Base-by-base conservation (phyloP, 2,888 invertebrate species). In the Megaustenia siamemsis region DNA sequence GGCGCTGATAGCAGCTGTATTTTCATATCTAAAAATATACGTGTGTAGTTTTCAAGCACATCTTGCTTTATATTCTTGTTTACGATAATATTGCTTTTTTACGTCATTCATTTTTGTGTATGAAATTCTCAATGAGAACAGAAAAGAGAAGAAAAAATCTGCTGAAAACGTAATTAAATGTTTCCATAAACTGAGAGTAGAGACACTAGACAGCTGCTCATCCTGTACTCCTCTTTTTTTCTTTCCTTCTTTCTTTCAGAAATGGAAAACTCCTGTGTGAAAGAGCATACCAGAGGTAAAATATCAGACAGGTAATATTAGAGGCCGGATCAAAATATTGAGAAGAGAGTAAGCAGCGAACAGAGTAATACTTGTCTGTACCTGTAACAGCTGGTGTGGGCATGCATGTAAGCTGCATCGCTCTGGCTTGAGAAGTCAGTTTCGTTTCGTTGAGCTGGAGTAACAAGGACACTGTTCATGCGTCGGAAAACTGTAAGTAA, bases 391-490 rank as follows among this genome's bases (percentile, higher is more conserved):
- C 71, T 71, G 43, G 40, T 71, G 5, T 43, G 71, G n/a, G 71
- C 43, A 43, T n/a, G 43, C 45, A 71, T 71, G 43, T 69, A 1
- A n/a, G 21, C 69, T 18, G 0, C n/a, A 21, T 45, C 32, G 3
- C 43, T 28, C n/a, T 40, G 45, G 21, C n/a, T 71, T 43, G 6
- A 35, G 71, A 43, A 28, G 18, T 71, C 60, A 77, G 60, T 77
- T 56, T 56, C 43, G 63, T 80, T 49, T 80, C 45, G 80, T 76
- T 28, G 35, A 40, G 40, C 24, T 38, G 78, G 78, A 56, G 63
- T 78, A 78, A 43, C 43, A 56, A 38, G 60, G 3, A 60, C n/a
- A 18, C 18, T 53, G 35, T 32, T 53, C 63, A 63, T 43, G 21
- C 56, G 40, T n/a, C 40, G 12, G 21, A 60, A 28, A 78, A 60